Percentiles rank a stretch among this genome's conserved stretches.
Evolutionary conservation across 2,888 invertebrate species (phyloP).

Genomic region (Mylabris sibirica): DNA sequence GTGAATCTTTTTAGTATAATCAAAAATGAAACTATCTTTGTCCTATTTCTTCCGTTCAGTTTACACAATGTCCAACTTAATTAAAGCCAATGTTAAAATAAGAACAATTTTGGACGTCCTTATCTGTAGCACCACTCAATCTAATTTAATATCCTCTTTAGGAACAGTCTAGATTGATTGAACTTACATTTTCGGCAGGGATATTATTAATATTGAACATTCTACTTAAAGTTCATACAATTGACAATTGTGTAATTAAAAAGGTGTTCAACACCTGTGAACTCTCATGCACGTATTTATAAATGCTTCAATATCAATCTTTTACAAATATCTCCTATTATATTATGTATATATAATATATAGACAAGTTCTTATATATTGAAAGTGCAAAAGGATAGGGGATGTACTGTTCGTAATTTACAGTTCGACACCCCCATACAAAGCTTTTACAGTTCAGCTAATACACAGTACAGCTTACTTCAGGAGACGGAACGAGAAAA

Average conservation of each 20-base stretch:
- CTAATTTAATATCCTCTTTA: slow-evolving; percentile 32
- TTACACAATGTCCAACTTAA: neutral
- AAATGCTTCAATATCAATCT: neutral
- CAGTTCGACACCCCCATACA: slow-evolving; percentile 52
- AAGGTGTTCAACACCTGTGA: slow-evolving; percentile 40
- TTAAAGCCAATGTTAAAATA: neutral
- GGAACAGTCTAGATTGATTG: neutral
- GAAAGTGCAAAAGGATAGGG: slow-evolving; percentile 27
- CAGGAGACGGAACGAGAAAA: slow-evolving; percentile 37
- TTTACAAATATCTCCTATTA: neutral
- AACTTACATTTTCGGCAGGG: neutral
- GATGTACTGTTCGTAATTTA: slow-evolving; percentile 45
- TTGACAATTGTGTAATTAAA: slow-evolving; percentile 42
- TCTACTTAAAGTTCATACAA: slow-evolving; percentile 8
- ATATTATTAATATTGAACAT: neutral
- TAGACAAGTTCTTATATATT: slow-evolving; percentile 21
- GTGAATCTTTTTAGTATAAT: slow-evolving; percentile 17
- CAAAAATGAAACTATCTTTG: neutral
- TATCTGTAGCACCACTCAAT: slow-evolving; percentile 27
- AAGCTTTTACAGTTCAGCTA: slow-evolving; percentile 53
- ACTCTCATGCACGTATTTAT: slow-evolving; percentile 25
- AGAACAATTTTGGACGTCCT: slow-evolving; percentile 10
- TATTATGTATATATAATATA: slow-evolving; percentile 19
- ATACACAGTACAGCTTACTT: slow-evolving; percentile 38
- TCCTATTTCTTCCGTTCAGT: neutral